Percentiles rank a stretch among this genome's conserved stretches.
These are phyloP conservation scores for Micropterix aruncella DNA, from an alignment of 2,888 invertebrate species.

Conservation along the genomic window DNA sequence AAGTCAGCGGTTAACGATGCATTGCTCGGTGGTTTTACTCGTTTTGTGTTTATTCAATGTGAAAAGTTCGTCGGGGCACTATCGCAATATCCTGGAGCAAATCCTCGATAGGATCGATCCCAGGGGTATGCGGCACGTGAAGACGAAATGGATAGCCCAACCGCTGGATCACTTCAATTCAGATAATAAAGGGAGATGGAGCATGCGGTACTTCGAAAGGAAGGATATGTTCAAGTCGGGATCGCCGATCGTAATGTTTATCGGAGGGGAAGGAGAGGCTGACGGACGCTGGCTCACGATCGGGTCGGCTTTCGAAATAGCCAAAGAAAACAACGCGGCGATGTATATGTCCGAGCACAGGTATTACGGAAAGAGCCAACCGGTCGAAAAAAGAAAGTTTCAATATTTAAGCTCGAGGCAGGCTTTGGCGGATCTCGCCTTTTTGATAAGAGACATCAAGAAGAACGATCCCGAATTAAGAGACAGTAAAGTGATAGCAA, in stretches of 20 bases:
- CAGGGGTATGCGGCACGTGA: conserved; percentile 6
- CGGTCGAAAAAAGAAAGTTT: conserved; percentile 20
- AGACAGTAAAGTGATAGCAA: conserved; percentile 24
- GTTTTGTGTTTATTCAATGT: neutral
- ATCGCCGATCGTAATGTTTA: conserved; percentile 25
- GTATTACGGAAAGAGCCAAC: conserved; percentile 27
- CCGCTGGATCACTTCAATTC: conserved; percentile 26
- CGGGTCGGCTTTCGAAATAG: conserved; percentile 25
- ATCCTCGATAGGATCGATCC: neutral
- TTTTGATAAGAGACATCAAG: conserved; percentile 20
- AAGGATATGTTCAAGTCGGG: conserved; percentile 20
- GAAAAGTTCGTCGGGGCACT: neutral
- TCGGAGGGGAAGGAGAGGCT: conserved; percentile 25
- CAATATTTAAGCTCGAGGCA: conserved; percentile 23
- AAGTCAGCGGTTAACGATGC: no score
- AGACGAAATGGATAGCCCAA: conserved; percentile 22
- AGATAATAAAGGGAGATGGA: conserved; percentile 21
- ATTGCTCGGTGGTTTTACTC: no score
- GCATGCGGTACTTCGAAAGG: conserved; percentile 27
- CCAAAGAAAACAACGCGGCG: conserved; percentile 28
- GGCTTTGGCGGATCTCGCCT: conserved; percentile 26
- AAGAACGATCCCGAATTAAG: conserved; percentile 15
- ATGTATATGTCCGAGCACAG: conserved; percentile 26
- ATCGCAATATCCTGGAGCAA: neutral
- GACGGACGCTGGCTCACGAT: conserved; percentile 19